A percentile compares a stretch with the other conserved stretches of the same genome.
Conservation (phyloP, 2,113 vertebrate genomes). For the Scomber japonicus region DNA sequence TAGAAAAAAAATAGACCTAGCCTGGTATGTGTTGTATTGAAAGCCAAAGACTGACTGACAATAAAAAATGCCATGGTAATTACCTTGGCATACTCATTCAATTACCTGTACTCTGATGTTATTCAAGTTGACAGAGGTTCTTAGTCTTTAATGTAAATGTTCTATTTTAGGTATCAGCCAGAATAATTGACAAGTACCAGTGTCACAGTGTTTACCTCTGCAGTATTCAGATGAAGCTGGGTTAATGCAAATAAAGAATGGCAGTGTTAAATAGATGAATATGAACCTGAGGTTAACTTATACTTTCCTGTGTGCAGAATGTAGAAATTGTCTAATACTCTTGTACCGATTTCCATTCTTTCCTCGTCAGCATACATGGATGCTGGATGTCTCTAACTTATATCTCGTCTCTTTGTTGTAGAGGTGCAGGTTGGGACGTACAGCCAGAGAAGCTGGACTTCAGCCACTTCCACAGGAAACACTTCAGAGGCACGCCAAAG, state of each 20-base stretch:
- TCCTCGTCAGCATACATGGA: neutral
- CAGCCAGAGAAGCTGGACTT: conserved; percentile 98
- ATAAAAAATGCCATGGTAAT: no score
- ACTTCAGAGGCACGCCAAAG: conserved; percentile 89
- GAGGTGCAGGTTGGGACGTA: conserved; percentile 96
- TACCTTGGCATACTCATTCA: neutral
- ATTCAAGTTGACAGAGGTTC: neutral
- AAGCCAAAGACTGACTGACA: neutral
- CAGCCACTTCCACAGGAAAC: conserved; percentile 93
- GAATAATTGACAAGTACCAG: no score
- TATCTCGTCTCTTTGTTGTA: conserved; percentile 64
- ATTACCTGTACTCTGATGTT: neutral
- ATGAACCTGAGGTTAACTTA: neutral
- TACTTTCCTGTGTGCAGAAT: neutral
- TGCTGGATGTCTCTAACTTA: neutral
- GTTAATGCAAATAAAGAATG: neutral
- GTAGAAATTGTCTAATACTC: neutral
- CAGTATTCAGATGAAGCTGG: neutral
- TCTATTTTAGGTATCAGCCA: no score
- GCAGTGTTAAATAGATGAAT: no score
- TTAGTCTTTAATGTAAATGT: no score
- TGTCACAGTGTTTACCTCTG: neutral
- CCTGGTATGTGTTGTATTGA: neutral
- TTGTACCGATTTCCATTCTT: neutral
- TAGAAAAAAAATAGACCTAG: neutral